phyloP scores from a whole-genome alignment of 1,140 invertebrate species.

The Ceratosolen solmsi region DNA sequence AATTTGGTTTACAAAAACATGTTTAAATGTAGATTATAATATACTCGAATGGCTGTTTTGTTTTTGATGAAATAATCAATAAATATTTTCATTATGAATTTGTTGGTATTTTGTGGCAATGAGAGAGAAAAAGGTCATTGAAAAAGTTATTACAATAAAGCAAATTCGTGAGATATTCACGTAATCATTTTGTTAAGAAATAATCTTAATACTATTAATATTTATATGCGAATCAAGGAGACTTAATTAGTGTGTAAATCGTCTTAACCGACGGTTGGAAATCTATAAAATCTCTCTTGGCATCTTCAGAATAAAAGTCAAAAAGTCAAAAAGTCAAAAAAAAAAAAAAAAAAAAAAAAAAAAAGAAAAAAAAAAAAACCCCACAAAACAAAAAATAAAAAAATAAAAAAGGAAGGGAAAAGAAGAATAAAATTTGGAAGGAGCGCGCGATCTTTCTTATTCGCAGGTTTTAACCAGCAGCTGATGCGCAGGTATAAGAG shows the following conservation, averaged over 20 bases:
- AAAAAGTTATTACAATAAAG: too few relatives aligned
- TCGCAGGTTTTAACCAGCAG: conserved; percentile 13
- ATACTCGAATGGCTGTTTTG: too few relatives aligned
- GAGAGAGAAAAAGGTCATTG: too few relatives aligned
- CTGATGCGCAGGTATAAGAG: conserved; percentile 30
- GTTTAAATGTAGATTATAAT: too few relatives aligned
- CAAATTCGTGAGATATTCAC: conserved; percentile 9
- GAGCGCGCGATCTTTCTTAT: conserved; percentile 3
- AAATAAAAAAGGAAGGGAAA: not conserved
- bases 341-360: not conserved
- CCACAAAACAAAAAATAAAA: not conserved
- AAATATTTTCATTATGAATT: too few relatives aligned
- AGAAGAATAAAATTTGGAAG: conserved; percentile 6
- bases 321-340: not conserved
- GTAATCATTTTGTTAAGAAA: not conserved
- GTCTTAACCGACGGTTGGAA: not conserved
- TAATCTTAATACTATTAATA: conserved; percentile 4
- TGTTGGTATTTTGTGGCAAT: too few relatives aligned
- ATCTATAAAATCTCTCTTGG: conserved; percentile 19
- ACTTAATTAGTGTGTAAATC: conserved; percentile 49
- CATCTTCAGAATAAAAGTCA: not conserved
- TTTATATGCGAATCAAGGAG: conserved; percentile 24
- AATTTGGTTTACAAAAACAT: too few relatives aligned
- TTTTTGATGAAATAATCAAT: too few relatives aligned
- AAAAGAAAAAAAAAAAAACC: not conserved